Evolutionary conservation across 2,888 invertebrate genomes (phyloP), one percentile per base, ranked within the genome.

Genomic region (Cheilosia variabilis): DNA sequence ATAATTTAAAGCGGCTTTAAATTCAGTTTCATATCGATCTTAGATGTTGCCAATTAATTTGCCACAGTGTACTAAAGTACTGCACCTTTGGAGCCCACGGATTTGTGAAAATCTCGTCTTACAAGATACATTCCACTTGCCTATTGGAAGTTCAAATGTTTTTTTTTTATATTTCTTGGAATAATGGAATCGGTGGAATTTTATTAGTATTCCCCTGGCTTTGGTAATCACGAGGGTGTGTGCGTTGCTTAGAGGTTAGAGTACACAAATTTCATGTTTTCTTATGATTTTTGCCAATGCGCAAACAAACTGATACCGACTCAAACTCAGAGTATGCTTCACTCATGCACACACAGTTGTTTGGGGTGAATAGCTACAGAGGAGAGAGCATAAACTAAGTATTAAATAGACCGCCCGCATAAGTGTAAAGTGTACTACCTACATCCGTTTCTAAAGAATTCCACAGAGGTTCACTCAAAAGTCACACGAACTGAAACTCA

Each of bases 81-180:
- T 60, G 60, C 58, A 41, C 58, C 60, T 4, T 13, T 10, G 19
- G 17, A 4, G 19, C 10, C 58, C 58, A 41, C 37, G 17, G 15
- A 58, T 37, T 19, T 53, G 13, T 15, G 27, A 27, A 13, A 17
- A 43, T 60, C 13, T 22, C 22, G 19, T 19, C 5, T 27, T 62
- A 19, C 37, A 37, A 82, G 66, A 68, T 57, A 83, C 83, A 78
- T 78, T 83, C 73, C 83, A 83, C 83, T 79, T 83, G 83, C 52
- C 79, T 52, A 62, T 45, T 83, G 66, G 69, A 68, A 72, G 10
- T 47, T 15, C 10, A 13, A 37, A 37, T 13, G 4, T 2, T 10
- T 34, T 4, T 13, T 37, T 37, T 37, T 27, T 7, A 27, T 6
- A 27, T 37, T 62, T 24, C 15, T 43, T 60, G 66, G 60, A 80